Conservation (phyloP, 1,140 invertebrate genomes). For the Heliothis subflexa region DNA sequence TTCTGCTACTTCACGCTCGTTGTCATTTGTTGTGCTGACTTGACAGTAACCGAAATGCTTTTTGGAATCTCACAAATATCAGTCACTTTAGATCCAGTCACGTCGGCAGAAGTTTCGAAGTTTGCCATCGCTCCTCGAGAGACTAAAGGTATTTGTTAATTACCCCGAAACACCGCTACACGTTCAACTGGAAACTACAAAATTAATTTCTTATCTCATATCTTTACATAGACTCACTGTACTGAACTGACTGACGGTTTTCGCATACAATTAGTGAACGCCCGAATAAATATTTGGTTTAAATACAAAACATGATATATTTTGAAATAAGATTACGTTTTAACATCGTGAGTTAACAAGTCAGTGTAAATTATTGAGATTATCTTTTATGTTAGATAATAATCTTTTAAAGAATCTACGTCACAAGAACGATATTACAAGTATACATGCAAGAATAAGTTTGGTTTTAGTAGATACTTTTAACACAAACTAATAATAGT, state of each 20-base stretch:
- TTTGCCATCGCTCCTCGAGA: conserved; percentile 43
- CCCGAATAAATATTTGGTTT: conserved; percentile 47
- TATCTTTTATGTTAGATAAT: neutral
- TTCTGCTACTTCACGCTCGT: conserved; percentile 64
- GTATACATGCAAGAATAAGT: too few relatives aligned
- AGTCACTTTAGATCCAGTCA: conserved; percentile 49
- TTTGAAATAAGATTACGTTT: conserved; percentile 13
- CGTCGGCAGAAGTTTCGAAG: conserved; percentile 19
- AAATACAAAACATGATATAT: conserved; percentile 19
- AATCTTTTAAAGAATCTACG: conserved; percentile 4
- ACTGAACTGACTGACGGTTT: conserved; percentile 44
- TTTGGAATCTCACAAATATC: conserved; percentile 43
- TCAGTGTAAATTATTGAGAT: conserved; percentile 49
- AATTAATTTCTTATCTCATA: conserved; percentile 50
- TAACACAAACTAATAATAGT: neutral
- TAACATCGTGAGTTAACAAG: conserved; percentile 28
- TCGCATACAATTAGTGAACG: conserved; percentile 53
- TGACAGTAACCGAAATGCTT: conserved; percentile 53
- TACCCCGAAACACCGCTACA: conserved; percentile 44
- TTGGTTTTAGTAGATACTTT: too few relatives aligned
- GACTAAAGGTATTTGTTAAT: conserved; percentile 56
- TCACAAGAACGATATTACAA: neutral
- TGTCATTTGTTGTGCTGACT: conserved; percentile 66
- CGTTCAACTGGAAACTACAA: conserved; percentile 48
- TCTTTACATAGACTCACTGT: conserved; percentile 42